Conservation (phyloP, 2,797 vertebrate species). For the Falco naumanni region DNA sequence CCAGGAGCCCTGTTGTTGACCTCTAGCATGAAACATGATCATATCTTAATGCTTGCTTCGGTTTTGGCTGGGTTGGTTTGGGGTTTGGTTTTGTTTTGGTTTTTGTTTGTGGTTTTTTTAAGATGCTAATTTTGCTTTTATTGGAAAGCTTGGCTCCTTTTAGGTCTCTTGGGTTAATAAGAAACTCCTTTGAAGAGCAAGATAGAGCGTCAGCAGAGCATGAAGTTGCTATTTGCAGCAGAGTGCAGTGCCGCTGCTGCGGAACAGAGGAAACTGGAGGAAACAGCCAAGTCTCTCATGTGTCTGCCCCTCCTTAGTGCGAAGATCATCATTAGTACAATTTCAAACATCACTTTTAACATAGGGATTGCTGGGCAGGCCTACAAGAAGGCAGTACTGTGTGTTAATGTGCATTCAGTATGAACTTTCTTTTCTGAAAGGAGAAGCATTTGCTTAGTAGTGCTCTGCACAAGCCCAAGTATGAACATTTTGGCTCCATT, state of each 20-base stretch:
- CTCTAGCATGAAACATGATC: not conserved
- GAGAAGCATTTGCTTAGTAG: not conserved
- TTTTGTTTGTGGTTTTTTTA: not conserved
- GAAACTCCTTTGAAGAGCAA: not conserved
- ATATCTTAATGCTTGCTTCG: not conserved
- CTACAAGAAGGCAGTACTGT: not conserved
- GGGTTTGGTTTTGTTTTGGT: not conserved
- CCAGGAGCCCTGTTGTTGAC: not conserved
- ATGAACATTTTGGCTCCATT: not conserved
- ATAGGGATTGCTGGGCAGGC: not conserved
- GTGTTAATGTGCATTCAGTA: not conserved
- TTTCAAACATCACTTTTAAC: not conserved
- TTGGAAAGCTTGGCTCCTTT: not conserved
- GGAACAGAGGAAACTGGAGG: not conserved
- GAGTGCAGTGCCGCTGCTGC: not conserved
- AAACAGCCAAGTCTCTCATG: not conserved
- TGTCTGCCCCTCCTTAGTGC: not conserved
- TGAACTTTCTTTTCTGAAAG: not conserved
- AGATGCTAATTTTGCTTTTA: not conserved
- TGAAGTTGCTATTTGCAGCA: not conserved
- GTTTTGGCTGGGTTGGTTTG: not conserved
- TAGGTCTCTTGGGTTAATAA: not conserved
- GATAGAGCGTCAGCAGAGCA: not conserved
- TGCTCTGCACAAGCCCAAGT: not conserved
- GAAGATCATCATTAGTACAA: not conserved